Evolutionary conservation across 1,140 invertebrate genomes (phyloP).

Genomic region (Neodiprion virginianus): DNA sequence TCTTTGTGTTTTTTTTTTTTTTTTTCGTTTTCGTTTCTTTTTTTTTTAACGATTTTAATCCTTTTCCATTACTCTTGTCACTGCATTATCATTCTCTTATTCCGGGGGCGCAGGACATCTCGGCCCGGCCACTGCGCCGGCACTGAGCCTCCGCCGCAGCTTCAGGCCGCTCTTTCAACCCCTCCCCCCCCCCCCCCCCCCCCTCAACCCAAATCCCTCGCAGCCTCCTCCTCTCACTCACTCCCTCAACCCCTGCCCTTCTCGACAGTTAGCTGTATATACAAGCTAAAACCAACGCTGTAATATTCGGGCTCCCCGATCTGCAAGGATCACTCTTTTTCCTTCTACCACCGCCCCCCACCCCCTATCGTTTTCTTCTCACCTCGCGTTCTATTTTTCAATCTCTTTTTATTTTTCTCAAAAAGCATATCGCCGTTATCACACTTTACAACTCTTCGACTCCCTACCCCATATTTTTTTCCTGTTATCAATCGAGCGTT

Average conservation of each 20-base stretch:
- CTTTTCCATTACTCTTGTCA: too few relatives aligned
- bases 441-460: neutral
- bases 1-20: too few relatives aligned
- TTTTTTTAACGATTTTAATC: too few relatives aligned
- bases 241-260: neutral
- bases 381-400: neutral
- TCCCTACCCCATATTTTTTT: too few relatives aligned
- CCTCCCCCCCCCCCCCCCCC: constrained; percentile 21
- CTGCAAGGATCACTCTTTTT: constrained; percentile 23
- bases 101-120: constrained; percentile 49
- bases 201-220: constrained; percentile 19
- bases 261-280: neutral
- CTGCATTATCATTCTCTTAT: too few relatives aligned
- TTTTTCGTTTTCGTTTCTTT: too few relatives aligned
- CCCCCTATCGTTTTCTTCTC: neutral
- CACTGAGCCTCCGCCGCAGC: constrained; percentile 62
- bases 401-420: constrained; percentile 21
- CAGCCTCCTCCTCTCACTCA: constrained; percentile 21
- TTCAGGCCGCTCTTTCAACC: constrained; percentile 57
- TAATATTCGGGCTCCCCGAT: constrained; percentile 12
- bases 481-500: too few relatives aligned
- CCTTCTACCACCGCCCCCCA: constrained; percentile 35
- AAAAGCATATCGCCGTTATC: neutral
- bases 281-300: neutral
- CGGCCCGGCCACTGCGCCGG: constrained; percentile 63